Base-by-base conservation (phyloP, 2,797 vertebrate species). In the Poeciliopsis presidionis region DNA sequence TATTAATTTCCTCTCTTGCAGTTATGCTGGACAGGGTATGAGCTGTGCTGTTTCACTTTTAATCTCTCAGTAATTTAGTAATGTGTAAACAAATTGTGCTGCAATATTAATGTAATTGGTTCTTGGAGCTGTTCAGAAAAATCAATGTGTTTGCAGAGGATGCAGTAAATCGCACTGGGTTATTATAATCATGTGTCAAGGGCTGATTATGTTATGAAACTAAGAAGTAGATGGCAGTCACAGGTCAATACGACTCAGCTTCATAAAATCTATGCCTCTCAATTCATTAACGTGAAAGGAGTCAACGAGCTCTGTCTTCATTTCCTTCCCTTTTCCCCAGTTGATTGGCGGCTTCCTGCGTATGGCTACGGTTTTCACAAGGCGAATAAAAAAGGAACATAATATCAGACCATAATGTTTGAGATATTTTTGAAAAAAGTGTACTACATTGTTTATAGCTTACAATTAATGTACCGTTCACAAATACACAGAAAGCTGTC, bases 51-150 rank as follows among this genome's bases (percentile, higher is more conserved):
- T 98, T 99, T 98, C 97, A 97, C 97, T 97, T 99, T 98, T 99
- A 99, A 99, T 99, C 97, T 97, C 97, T 97, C 97, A 97, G 98
- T 99, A 99, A 99, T 99, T 99, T 99, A 99, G 97, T 98, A 98
- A 98, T 97, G 97, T 98, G 97, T 97, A 99, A 98, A 98, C 98
- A 98, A 99, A 99, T 99, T 99, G 97, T 97, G 96, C 96, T 90
- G 96, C 97, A 96, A 97, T 99, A 99, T 98, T 98, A 97, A 99
- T 98, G 96, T 97, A 97, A 98, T 98, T 97, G 95, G 97, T 97
- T 97, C 91, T 94, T 95, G 94, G 96, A 97, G 96, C 95, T 96
- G 96, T 97, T 97, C 96, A 93, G 87, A 91, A 94, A 95, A 99
- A 98, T 99, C 98, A 95, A 98, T 99, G 96, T 96, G 95, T 97